Evolutionary conservation across 1,140 invertebrate species (phyloP), one percentile per base, ranked within the genome.

Genomic region (Brachionus plicatilis): DNA sequence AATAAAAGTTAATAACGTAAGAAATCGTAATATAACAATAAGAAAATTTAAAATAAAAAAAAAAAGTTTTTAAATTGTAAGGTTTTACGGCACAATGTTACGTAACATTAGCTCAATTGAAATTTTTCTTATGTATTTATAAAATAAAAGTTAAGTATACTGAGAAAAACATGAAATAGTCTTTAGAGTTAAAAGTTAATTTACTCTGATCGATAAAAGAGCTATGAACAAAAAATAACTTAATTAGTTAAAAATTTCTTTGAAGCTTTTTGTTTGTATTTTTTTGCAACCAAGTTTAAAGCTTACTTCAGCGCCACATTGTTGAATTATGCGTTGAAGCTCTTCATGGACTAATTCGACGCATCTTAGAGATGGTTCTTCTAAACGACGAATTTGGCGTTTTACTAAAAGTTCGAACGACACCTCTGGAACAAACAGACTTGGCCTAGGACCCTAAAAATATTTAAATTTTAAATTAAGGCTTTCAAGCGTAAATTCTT

Each of bases 281-380:
- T 33, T 79, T 27, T 50, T 11, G 17, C 14, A 83, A 17, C 5
- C 27, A 20, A 76, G 20, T 60, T 8, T 29, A 29, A 85, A 24
- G 14, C 72, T 70, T 75, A 90, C 89, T 87, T 90, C 88, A 27
- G 94, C 96, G 66, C 97, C 96, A 89, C 96, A 98, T 88, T 98
- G 96, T 88, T 98, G 94, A 87, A 99, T 97, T 87, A 99, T 99
- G 53, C 96, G 92, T 89, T 99, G 96, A 96, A 99, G 97, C 91
- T 99, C 98, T 88, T 99, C 97, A 87, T 99, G 97, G 68, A 99
- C 95, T 86, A 99, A 91, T 89, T 99, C 97, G 2, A 99, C 96
- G 91, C 97, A 99, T 68, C 96, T 91, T 72, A 98, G 89, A 17
- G 96, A 96, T 0, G 98, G 98, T 86, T 99, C 97, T 89, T 98